phyloP scores from a whole-genome alignment of 2,797 vertebrate species.

The Ficedula albicollis region DNA sequence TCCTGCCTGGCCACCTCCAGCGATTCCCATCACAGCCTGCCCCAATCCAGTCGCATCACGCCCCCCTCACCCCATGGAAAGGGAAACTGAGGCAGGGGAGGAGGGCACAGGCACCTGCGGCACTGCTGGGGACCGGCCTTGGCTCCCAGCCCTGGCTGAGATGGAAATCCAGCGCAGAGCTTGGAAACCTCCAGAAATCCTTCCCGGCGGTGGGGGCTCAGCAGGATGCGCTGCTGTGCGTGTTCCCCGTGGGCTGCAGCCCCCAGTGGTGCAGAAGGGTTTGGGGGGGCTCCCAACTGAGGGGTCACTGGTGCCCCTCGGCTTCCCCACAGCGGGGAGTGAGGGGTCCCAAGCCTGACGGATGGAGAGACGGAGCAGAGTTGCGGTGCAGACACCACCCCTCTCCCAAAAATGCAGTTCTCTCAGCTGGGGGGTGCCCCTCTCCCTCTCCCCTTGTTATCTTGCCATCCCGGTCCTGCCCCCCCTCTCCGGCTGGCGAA shows the following conservation, averaged over 20 bases:
- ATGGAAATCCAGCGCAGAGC: not conserved
- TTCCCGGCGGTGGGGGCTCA: not conserved
- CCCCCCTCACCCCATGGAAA: not conserved
- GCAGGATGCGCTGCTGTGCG: fast-evolving
- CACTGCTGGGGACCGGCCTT: not conserved
- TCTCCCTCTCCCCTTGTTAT: constrained; percentile 28
- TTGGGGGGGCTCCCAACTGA: not conserved
- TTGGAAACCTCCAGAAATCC: constrained; percentile 3
- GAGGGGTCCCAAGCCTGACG: not conserved
- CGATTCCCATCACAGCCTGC: fast-evolving
- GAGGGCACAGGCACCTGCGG: not conserved
- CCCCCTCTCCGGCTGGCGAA: not conserved
- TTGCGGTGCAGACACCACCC: not conserved
- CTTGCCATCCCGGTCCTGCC: constrained; percentile 2
- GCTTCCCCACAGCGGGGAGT: not conserved
- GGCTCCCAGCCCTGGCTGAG: not conserved
- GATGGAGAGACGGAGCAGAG: fast-evolving
- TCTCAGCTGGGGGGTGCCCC: not conserved
- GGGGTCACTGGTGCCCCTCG: fast-evolving
- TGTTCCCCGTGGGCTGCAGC: fast-evolving
- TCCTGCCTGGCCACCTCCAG: not conserved
- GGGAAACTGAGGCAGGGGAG: constrained; percentile 5
- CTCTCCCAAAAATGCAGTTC: fast-evolving
- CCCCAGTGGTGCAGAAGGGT: not conserved
- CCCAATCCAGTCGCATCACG: fast-evolving